Base-by-base conservation (phyloP, 2,113 vertebrate species). In the Gallinago media region DNA sequence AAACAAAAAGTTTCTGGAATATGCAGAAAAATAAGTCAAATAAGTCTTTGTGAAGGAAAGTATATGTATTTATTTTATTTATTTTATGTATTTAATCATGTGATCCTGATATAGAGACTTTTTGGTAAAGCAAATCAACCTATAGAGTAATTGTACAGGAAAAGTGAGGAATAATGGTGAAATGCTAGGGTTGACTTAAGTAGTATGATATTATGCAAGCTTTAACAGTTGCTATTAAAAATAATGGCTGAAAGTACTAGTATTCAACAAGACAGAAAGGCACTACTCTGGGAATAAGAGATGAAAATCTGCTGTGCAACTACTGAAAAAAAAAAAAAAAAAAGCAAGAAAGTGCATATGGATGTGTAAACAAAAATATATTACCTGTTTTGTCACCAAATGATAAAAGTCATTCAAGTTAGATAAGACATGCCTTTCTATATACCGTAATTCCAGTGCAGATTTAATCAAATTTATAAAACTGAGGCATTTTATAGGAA, bases 201-300 rank as follows among this genome's bases (percentile, higher is more conserved):
- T 31, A 68, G 12, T 74, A 61, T 86, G 88, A 95, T 77, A 92
- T 92, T n/a, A 32, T 19, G 8, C n/a, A 62, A 72, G 44, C 72
- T 84, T 73, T 95, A 96, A 96, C 40, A 92, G 73, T 40, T 94
- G 78, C 66, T 94, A 74, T 95, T 96, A 96, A 93, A 94, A 96
- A 26, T 27, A 91, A 83, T 92, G 55, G 92, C 72, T 96, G 78
- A 85, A 96, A 94, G 77, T 12, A 94, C 56, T 62, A 73, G 59
- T 52, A 82, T 61, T 96, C 62, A 81, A 19, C 31, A 49, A 59
- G 63, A 80, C 56, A 89, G 74, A 95, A 91, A 80, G 20, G 23
- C 70, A 77, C 34, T 71, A 75, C 47, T 21, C 75, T 90, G 63
- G n/a, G 25, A 65, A 79, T 67, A 92, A 86, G 10, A 36, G 12